These are phyloP conservation scores for Drosophila diplacantha DNA, from an alignment of 2,888 invertebrate genomes.

Conservation along the genomic window DNA sequence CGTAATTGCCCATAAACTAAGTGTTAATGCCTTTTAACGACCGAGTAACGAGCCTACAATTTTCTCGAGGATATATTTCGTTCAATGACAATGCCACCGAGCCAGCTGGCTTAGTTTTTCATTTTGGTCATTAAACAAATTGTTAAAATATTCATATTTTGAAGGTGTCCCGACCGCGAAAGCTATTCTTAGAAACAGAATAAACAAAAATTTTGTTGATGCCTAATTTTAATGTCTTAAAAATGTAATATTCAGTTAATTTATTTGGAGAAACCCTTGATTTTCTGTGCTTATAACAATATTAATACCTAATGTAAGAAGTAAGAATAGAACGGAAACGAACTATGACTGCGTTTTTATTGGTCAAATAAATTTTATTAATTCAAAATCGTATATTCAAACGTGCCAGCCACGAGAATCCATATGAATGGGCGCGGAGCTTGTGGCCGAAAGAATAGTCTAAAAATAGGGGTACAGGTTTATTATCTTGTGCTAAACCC, in stretches of 20 bases:
- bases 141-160: not conserved
- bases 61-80: slow-evolving; percentile 4
- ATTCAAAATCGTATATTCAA: slow-evolving; percentile 5
- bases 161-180: not conserved
- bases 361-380: not conserved
- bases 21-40: not conserved
- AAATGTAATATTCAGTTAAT: not conserved
- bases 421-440: slow-evolving; percentile 24
- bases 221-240: not conserved
- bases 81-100: slow-evolving; percentile 5
- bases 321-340: not conserved
- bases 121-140: not conserved
- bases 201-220: not conserved
- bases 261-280: not conserved
- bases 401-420: slow-evolving; percentile 18
- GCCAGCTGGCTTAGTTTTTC: not conserved
- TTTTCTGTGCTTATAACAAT: not conserved
- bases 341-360: not conserved
- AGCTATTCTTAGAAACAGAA: not conserved
- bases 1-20: slow-evolving; percentile 13
- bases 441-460: slow-evolving; percentile 19
- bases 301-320: not conserved
- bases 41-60: not conserved
- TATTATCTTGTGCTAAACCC: slow-evolving; percentile 34
- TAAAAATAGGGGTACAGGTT: slow-evolving; percentile 37